Base-by-base conservation (phyloP, 2,797 vertebrate species). In the Lutjanus campechanus region DNA sequence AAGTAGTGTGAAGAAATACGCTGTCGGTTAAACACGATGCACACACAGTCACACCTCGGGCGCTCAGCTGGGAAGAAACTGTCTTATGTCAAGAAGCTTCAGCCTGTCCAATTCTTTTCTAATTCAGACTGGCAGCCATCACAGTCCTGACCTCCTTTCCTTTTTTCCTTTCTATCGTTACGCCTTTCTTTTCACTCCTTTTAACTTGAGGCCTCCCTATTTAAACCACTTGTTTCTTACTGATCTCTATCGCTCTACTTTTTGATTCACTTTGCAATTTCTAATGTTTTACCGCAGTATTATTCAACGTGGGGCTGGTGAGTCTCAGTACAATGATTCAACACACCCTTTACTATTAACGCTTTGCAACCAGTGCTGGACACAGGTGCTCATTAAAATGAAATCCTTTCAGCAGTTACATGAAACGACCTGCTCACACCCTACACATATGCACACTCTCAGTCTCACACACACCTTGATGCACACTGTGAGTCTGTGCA, bases 101-200 rank as follows among this genome's bases (percentile, higher is more conserved):
- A 40, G 22, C 47, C 49, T 25, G 61, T 49, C 64, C 16, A n/a
- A 58, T n/a, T 58, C 11, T n/a, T 19, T 20, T 62, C 58, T 77
- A 85, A 87, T 84, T 75, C 73, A 65, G 41, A 44, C 61, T 9
- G 82, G 51, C 88, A 83, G 74, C 19, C 47, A 11, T 40, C 40
- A 66, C 15, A 58, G 25, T 49, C 55, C 46, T 74, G 72, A 83
- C 77, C 70, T 82, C 60, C 36, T 76, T 60, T 43, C 17, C 3
- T 54, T 0, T 41, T 69, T 20, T 73, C 66, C 41, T 53, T 17
- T 69, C 62, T 60, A 16, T 19, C 19, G 51, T 12, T 20, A 16
- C 5, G 12, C 58, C 51, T 36, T 20, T 63, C 17, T 16, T 71
- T n/a, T 47, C 44, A 8, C 2, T 47, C 13, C 13, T n/a, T 46